Evolutionary conservation across 2,113 vertebrate genomes (phyloP), one percentile per base, ranked within the genome.

Genomic region (Sardina pilchardus): DNA sequence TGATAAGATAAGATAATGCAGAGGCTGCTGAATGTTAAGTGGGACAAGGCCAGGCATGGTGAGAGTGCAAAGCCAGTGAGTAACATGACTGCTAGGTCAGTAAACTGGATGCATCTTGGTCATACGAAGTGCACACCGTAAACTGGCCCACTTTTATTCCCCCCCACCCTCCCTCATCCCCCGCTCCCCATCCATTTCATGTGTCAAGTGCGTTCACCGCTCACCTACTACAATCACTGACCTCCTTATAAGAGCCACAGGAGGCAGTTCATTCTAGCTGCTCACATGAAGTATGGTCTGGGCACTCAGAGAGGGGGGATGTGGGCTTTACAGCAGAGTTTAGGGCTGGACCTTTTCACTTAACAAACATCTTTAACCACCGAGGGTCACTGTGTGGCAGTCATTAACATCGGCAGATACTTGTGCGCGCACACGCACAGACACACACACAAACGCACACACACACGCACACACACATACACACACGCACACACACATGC

Each of bases 401-500:
- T 78, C 71, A 78, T 78, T 78, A 36, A 78, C 71, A 78, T 36
- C 12, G 34, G 30, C 36, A 78, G 71, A 10, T 67, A 30, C 7
- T 12, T 30, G 7, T 10, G 34, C 34, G n/a, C 3, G n/a, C 10
- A 26, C 5, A 26, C n/a, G n/a, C 10, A 26, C 5, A 26, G 7
- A 63, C 14, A 71, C 75, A 21, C 36, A 53, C 80, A 6, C 81
- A 43, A 78, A 50, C 48, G 67, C 53, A 81, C 86, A 82, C 78
- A 84, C 71, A 81, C 44, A 56, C 45, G 24, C 56, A 82, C 10
- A 44, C 80, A 71, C 56, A 71, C n/a, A 71, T 43, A 19, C 56
- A 78, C 63, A 50, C 45, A n/a, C 56, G 26, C 85, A 12, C 50
- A 39, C 48, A 63, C 82, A 59, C 82, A n/a, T n/a, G n/a, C 4